A percentile compares a stretch with the other conserved stretches of the same genome.
phyloP scores from a whole-genome alignment of 2,797 vertebrate genomes.

The Hephaestus fuliginosus region DNA sequence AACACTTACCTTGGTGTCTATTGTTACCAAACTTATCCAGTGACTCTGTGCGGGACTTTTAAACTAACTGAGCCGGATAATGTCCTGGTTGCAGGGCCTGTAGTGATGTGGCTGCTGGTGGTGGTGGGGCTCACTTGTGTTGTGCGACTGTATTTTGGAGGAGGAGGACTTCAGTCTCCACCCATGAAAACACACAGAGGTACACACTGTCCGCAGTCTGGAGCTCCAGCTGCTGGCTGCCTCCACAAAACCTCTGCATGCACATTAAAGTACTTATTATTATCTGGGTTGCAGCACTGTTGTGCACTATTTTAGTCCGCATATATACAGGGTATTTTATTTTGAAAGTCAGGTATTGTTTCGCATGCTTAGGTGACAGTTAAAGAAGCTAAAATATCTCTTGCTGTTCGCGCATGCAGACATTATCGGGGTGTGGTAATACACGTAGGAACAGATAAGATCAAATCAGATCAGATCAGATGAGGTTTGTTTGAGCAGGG shows the following conservation, averaged over 20 bases:
- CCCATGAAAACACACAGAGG: slow-evolving; percentile 68
- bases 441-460: neutral
- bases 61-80: neutral
- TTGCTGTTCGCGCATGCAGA: neutral
- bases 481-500: neutral
- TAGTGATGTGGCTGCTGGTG: neutral
- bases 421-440: neutral
- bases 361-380: neutral
- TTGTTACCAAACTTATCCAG: slow-evolving; percentile 1
- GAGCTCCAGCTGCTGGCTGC: slow-evolving; percentile 31
- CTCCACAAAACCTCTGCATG: neutral
- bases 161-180: slow-evolving; percentile 72
- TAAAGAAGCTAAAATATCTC: too few relatives aligned
- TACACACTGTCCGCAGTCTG: slow-evolving; percentile 25
- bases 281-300: neutral
- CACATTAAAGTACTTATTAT: neutral
- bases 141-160: slow-evolving; percentile 52
- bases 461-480: neutral
- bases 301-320: neutral
- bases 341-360: neutral
- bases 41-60: neutral
- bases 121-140: slow-evolving; percentile 35
- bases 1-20: slow-evolving; percentile 63
- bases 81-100: slow-evolving; percentile 5
- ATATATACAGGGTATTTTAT: neutral